These are phyloP conservation scores for Tyrannus savana DNA, from an alignment of 2,113 vertebrate species.

Conservation along the genomic window DNA sequence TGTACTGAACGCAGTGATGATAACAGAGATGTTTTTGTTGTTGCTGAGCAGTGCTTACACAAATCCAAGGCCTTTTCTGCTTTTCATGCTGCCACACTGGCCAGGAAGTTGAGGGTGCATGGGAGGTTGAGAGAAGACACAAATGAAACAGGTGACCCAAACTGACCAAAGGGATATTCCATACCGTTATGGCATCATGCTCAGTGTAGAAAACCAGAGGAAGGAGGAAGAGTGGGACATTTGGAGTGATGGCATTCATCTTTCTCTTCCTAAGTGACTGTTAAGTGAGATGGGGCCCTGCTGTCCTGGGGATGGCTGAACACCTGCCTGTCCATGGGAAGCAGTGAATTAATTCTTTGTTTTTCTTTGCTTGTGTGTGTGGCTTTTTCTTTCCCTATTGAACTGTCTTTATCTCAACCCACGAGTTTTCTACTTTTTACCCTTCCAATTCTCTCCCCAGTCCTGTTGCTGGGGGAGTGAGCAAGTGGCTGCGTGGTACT, in stretches of 20 bases:
- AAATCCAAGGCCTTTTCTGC: neutral
- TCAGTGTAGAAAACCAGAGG: neutral
- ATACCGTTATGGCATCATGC: neutral
- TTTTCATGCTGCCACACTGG: neutral
- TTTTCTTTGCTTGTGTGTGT: neutral
- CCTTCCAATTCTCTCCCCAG: neutral
- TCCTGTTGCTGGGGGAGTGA: neutral
- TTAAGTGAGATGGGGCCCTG: neutral
- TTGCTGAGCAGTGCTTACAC: neutral
- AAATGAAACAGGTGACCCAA: neutral
- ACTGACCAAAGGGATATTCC: neutral
- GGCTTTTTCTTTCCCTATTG: neutral
- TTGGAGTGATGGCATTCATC: neutral
- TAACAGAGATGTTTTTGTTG: neutral
- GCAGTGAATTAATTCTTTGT: neutral
- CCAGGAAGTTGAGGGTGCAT: neutral
- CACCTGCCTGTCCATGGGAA: neutral
- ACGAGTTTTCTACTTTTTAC: neutral
- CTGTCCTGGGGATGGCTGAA: neutral
- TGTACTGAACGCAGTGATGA: neutral
- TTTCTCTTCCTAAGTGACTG: neutral
- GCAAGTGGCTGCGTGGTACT: neutral
- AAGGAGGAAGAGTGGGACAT: neutral
- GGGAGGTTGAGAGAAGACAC: neutral
- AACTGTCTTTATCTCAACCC: neutral